These are phyloP conservation scores for Sinodicranocentrus sp. DNA, from an alignment of 2,888 invertebrate genomes.

Conservation along the genomic window DNA sequence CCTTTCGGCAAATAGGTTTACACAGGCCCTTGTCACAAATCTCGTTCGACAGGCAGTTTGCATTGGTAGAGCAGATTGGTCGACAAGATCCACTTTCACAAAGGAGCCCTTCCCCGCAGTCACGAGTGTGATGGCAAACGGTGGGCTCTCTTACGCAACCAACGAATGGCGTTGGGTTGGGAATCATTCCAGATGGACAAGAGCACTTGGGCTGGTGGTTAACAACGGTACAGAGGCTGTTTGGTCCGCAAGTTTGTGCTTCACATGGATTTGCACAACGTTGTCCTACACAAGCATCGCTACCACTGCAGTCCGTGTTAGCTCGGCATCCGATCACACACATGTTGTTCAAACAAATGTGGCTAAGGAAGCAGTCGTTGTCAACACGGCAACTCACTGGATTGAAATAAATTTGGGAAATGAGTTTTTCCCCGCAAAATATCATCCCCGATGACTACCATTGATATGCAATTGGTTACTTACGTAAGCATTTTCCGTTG, in stretches of 20 bases:
- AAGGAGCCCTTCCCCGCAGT: constrained; percentile 85
- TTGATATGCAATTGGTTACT: constrained; percentile 78
- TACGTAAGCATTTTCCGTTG: constrained; percentile 88
- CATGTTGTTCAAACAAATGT: constrained; percentile 91
- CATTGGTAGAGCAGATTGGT: constrained; percentile 87
- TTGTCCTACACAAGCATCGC: constrained; percentile 73
- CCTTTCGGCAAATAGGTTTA: constrained; percentile 89
- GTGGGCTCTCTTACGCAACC: constrained; percentile 90
- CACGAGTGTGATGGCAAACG: constrained; percentile 87
- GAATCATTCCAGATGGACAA: constrained; percentile 86
- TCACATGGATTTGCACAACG: constrained; percentile 74
- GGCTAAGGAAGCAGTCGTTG: constrained; percentile 94
- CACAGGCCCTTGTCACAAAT: constrained; percentile 89
- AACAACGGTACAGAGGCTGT: constrained; percentile 86
- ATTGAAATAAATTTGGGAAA: no score
- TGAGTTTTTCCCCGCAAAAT: no score
- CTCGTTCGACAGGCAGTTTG: constrained; percentile 90
- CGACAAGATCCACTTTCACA: constrained; percentile 86
- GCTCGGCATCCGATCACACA: constrained; percentile 92
- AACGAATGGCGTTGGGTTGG: constrained; percentile 92
- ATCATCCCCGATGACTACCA: neutral
- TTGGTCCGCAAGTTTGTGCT: constrained; percentile 82
- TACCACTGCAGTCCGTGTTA: constrained; percentile 89
- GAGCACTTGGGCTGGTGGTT: constrained; percentile 87
- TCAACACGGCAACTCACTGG: constrained; percentile 92